A percentile compares a stretch with the other conserved stretches of the same genome.
phyloP scores from a whole-genome alignment of 2,888 invertebrate species.

The Sicus ferrugineus region DNA sequence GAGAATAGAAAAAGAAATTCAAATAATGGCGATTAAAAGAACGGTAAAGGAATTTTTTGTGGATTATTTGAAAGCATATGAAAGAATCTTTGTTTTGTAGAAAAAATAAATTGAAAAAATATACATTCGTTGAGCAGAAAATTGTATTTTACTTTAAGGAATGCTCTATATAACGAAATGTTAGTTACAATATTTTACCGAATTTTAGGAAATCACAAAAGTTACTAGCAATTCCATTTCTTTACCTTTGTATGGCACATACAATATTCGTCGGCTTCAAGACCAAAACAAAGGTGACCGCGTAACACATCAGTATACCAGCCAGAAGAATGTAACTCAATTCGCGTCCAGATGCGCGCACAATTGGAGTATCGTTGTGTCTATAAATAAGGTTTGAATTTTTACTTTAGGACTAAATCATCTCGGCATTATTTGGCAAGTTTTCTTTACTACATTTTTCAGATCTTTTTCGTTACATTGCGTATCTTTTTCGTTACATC shows the following conservation, averaged over 20 bases:
- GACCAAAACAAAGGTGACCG: slow-evolving; percentile 90
- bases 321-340: slow-evolving; percentile 89
- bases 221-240: not conserved
- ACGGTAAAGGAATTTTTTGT: not conserved
- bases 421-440: no score
- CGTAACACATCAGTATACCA: slow-evolving; percentile 90
- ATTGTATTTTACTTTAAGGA: not conserved
- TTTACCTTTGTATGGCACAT: slow-evolving; percentile 88
- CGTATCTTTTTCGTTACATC: not conserved
- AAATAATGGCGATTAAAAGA: not conserved
- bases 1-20: slow-evolving; percentile 26
- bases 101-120: not conserved
- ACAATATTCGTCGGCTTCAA: slow-evolving; percentile 86
- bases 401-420: no score
- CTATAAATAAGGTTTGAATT: slow-evolving; percentile 50
- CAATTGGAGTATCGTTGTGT: slow-evolving; percentile 94
- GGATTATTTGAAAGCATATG: not conserved
- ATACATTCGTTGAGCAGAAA: no score
- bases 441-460: no score
- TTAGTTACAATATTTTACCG: not conserved
- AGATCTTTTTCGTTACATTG: not conserved
- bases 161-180: no score
- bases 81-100: not conserved
- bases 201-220: not conserved
- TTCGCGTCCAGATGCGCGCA: slow-evolving; percentile 93